These are phyloP conservation scores for Takifugu bimaculatus DNA, from an alignment of 2,113 vertebrate genomes.

Conservation along the genomic window DNA sequence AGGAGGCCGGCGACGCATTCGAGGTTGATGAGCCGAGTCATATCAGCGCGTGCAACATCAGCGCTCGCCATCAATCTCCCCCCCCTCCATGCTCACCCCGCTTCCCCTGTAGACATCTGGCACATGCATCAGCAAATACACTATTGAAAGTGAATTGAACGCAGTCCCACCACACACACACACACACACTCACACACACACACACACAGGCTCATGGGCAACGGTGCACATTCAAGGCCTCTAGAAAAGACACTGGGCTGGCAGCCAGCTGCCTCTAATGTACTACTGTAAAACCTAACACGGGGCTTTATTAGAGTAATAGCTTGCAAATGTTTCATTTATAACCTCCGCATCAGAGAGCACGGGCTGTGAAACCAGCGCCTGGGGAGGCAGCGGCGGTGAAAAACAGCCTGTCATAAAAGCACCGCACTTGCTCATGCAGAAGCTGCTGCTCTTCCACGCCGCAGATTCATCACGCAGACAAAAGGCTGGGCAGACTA, in stretches of 20 bases:
- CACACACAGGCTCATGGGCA: constrained; percentile 12
- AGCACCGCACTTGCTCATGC: not conserved
- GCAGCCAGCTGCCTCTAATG: constrained; percentile 41
- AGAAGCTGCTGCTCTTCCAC: not conserved
- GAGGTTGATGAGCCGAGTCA: constrained; percentile 79
- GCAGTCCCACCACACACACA: constrained; percentile 20
- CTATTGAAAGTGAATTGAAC: constrained; percentile 51
- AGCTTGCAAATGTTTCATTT: constrained; percentile 39
- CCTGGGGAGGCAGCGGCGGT: constrained; percentile 25
- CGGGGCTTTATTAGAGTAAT: constrained; percentile 43
- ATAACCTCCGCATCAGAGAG: constrained; percentile 28
- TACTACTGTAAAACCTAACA: constrained; percentile 34
- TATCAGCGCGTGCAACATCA: constrained; percentile 70
- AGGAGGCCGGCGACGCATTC: constrained; percentile 68
- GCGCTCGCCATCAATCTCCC: constrained; percentile 73
- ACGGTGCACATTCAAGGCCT: constrained; percentile 36
- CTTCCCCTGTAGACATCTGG: constrained; percentile 59
- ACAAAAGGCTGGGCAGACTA: not conserved
- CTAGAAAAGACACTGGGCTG: constrained; percentile 35
- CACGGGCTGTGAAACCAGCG: constrained; percentile 24
- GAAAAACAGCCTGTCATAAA: constrained; percentile 10
- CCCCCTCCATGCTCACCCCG: constrained; percentile 9
- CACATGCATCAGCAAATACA: constrained; percentile 66
- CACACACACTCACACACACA: not conserved
- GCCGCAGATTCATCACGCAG: not conserved